A percentile compares a stretch with the other conserved stretches of the same genome.
phyloP scores from a whole-genome alignment of 1,140 invertebrate genomes.

The Littorina saxatilis region DNA sequence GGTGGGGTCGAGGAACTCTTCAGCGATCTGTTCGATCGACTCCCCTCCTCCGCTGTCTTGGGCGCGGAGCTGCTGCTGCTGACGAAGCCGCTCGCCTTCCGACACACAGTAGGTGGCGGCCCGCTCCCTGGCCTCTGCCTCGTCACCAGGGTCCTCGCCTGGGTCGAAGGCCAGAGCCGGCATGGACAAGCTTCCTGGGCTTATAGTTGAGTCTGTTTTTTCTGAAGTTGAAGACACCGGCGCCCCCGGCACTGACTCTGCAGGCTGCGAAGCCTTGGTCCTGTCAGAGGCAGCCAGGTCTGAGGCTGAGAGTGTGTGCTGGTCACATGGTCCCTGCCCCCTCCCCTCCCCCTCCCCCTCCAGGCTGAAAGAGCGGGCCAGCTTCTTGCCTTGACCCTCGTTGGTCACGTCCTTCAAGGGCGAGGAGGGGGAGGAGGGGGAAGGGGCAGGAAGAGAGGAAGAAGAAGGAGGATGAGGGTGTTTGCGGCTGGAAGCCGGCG shows the following conservation, averaged over 20 bases:
- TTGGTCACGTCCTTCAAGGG: conserved; percentile 67
- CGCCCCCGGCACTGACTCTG: conserved; percentile 16
- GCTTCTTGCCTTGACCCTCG: conserved; percentile 60
- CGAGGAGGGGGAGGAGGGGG: conserved; percentile 36
- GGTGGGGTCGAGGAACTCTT: conserved; percentile 19
- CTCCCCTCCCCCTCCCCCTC: conserved; percentile 6
- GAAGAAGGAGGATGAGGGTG: background rate
- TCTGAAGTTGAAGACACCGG: background rate
- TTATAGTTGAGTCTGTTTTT: conserved; percentile 59
- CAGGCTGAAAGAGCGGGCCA: conserved; percentile 56
- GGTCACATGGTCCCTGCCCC: conserved; percentile 34
- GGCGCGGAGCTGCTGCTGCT: background rate
- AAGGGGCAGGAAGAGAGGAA: background rate
- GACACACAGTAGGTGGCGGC: conserved; percentile 44
- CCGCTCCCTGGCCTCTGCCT: conserved; percentile 11
- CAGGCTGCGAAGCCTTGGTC: conserved; percentile 1
- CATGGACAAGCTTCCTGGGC: conserved; percentile 60
- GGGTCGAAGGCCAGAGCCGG: conserved; percentile 47
- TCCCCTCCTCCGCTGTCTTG: background rate
- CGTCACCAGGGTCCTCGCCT: background rate
- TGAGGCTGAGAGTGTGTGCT: conserved; percentile 49
- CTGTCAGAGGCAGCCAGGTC: conserved; percentile 20
- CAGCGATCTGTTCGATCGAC: conserved; percentile 25
- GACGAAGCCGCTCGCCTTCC: conserved; percentile 10
- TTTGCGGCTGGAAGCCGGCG: background rate